Base-by-base conservation (phyloP, 2,888 invertebrate species). In the Zaprionus lineosus region DNA sequence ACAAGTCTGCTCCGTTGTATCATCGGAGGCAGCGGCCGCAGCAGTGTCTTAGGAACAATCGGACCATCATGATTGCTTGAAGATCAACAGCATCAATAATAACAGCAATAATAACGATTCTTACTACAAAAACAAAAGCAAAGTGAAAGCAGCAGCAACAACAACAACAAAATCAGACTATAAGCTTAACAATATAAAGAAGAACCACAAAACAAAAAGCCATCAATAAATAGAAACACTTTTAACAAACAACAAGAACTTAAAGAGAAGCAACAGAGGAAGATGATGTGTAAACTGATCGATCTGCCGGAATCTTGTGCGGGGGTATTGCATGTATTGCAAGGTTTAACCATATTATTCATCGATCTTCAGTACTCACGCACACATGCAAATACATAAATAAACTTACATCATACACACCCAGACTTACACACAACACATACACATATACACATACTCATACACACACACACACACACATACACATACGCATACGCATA, bases 1-100 rank as follows among this genome's bases (percentile, higher is more conserved):
- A n/a, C 37, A 41, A 36, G 26, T 33, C 48, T n/a, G n/a, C n/a
- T n/a, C n/a, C n/a, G n/a, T n/a, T n/a, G n/a, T n/a, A 53, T 37
- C 50, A 11, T 15, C 53, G 16, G 28, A 60, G 28, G 75, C 64
- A 24, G 57, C 60, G 48, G 56, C 58, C 59, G 57, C 39, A 26
- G 70, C 55, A 43, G 78, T 70, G 41, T 84, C 77, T 81, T 84
- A 79, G 64, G 37, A 63, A 34, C 55, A 56, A 53, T 28, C 29
- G 36, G 48, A 68, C n/a, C n/a, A n/a, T n/a, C n/a, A n/a, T 83
- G 61, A 68, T 73, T 46, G 78, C 61, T 51, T 16, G 29, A 57
- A 61, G 52, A 63, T 53, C 44, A 52, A 63, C 48, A 57, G 34
- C 29, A 74, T 52, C 16, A 37, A 29, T 24, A 41, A 43, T 24